Evolutionary conservation across 2,113 vertebrate species (phyloP), one percentile per base, ranked within the genome.

Genomic region (Climacteris rufus): DNA sequence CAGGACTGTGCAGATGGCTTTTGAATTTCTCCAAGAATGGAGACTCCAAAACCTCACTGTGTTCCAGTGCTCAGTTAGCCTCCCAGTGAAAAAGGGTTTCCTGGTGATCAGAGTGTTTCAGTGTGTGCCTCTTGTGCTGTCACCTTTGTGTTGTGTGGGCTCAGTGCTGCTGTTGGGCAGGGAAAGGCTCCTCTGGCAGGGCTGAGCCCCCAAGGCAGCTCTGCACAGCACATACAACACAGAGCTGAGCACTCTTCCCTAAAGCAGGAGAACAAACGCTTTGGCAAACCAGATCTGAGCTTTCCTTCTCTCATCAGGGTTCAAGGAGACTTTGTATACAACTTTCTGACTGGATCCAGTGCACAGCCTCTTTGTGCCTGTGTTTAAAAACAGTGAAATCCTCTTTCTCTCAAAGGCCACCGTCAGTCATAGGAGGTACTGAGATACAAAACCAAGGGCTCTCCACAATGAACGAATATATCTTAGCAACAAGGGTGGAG

Each of bases 401-500:
- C 16, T 83, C 54, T 87, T 56, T 83, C 60, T 82, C 1, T 1
- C 47, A 71, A 65, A 95, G 35, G 33, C 21, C n/a, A 5, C 2
- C 0, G 54, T 60, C 70, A 12, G 16, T 71, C 49, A 15, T 2
- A 35, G 27, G 70, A 92, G 65, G 39, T 57, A 31, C 45, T 13
- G 54, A 93, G 68, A 66, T 82, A 91, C 25, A 89, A 93, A 90
- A 39, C 77, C 87, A 87, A 94, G 81, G 68, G 87, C 91, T 91
- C 52, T 94, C 83, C 68, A 89, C 92, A 89, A 7, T 75, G 96
- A 80, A 56, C 0, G 0, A 89, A 49, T 79, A 96, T 96, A 96
- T 97, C 95, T 97, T 96, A 97, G 95, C 96, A 95, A 97, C 95
- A 94, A 84, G 95, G 87, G 77, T 96, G 95, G 96, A 96, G 95